A percentile compares a stretch with the other conserved stretches of the same genome.
Conservation (phyloP, 2,888 invertebrate genomes). For the Phortica magna region DNA sequence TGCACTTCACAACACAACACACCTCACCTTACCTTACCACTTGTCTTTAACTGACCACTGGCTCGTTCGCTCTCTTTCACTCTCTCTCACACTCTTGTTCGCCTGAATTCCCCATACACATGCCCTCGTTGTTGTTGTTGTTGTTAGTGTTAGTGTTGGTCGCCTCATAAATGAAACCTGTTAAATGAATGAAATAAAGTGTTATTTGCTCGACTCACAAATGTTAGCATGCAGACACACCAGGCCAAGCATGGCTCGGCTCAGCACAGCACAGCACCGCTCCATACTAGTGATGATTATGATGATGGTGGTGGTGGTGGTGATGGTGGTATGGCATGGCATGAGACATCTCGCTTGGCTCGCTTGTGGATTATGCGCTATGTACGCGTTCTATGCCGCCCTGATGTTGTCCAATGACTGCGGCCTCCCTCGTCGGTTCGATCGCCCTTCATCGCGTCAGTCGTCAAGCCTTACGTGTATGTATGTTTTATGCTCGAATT, state of each 20-base stretch:
- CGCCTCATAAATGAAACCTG: constrained; percentile 77
- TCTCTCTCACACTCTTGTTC: constrained; percentile 54
- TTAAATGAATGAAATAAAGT: constrained; percentile 79
- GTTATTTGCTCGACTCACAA: constrained; percentile 75
- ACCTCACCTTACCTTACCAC: not conserved
- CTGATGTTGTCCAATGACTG: too few species aligned
- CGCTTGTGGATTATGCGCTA: not conserved
- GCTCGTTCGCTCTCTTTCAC: constrained; percentile 33
- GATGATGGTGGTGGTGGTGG: not conserved
- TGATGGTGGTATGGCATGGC: not conserved
- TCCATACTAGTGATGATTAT: not conserved
- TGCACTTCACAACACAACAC: not conserved
- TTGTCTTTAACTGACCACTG: constrained; percentile 28
- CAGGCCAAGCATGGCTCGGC: not conserved
- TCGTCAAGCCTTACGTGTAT: not conserved
- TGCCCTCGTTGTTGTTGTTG: constrained; percentile 29
- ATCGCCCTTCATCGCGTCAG: not conserved
- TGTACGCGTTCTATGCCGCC: too few species aligned
- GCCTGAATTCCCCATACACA: constrained; percentile 28
- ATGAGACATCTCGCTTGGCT: not conserved
- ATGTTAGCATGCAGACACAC: constrained; percentile 49
- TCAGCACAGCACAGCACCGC: not conserved
- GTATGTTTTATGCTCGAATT: constrained; percentile 9
- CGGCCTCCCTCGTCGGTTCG: too few species aligned
- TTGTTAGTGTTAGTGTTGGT: constrained; percentile 44